These are phyloP conservation scores for Zaprionus camerounensis DNA, from an alignment of 1,140 invertebrate species.

Conservation along the genomic window DNA sequence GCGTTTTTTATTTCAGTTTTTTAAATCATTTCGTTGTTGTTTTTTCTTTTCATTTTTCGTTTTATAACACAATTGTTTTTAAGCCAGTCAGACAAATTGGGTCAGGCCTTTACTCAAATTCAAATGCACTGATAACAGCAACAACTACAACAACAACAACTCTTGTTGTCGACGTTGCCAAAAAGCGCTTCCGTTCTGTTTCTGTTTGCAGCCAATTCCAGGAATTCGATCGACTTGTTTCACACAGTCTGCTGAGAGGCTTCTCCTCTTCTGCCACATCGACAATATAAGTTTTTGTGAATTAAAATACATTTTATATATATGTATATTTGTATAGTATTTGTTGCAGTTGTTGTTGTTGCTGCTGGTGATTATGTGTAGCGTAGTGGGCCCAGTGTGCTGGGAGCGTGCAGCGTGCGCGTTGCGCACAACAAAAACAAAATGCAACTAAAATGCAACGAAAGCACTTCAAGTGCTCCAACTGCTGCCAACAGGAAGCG, in stretches of 20 bases:
- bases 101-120: constrained; percentile 39
- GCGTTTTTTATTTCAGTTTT: background rate
- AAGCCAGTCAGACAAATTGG: constrained; percentile 39
- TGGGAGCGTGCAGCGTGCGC: constrained; percentile 57
- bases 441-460: constrained; percentile 67
- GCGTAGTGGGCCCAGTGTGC: background rate
- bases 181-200: constrained; percentile 73
- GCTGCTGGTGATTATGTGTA: constrained; percentile 26
- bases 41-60: constrained; percentile 16
- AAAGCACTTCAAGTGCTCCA: constrained; percentile 56
- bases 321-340: constrained; percentile 25
- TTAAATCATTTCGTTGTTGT: background rate
- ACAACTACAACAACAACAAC: constrained; percentile 42
- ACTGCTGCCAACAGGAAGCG: constrained; percentile 47
- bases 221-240: constrained; percentile 69
- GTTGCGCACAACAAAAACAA: constrained; percentile 55
- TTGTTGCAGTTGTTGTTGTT: background rate
- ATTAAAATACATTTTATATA: constrained; percentile 39
- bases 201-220: constrained; percentile 63
- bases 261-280: constrained; percentile 56
- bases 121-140: constrained; percentile 37
- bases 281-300: constrained; percentile 58
- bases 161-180: constrained; percentile 52
- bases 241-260: constrained; percentile 54
- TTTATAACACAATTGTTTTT: constrained; percentile 38